Percentiles rank a stretch among this genome's conserved stretches.
phyloP scores from a whole-genome alignment of 2,113 vertebrate genomes.

The Fukomys damarensis region DNA sequence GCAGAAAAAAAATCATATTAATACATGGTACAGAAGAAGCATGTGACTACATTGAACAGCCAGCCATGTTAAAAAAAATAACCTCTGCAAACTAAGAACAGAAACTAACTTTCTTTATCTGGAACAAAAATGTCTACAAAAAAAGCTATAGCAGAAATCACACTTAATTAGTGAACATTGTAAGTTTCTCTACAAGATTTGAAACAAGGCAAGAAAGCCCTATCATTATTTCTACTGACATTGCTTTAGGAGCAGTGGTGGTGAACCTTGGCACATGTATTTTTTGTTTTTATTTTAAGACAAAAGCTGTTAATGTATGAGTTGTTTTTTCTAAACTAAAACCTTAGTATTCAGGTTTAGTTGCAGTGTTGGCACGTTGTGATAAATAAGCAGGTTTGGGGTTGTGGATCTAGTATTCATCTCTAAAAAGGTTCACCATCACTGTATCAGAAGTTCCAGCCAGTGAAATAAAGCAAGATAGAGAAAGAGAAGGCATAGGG shows the following conservation, averaged over 20 bases:
- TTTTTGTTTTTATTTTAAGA: neutral
- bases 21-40: neutral
- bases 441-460: neutral
- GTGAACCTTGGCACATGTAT: neutral
- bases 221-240: neutral
- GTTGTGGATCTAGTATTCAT: neutral
- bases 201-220: neutral
- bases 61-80: neutral
- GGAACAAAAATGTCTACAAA: neutral
- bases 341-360: neutral
- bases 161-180: neutral
- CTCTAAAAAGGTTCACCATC: neutral
- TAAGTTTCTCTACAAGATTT: neutral
- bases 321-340: neutral
- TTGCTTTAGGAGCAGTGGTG: neutral
- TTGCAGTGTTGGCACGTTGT: neutral
- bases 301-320: neutral
- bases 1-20: conserved; percentile 10
- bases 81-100: neutral
- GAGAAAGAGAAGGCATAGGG: neutral
- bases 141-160: neutral
- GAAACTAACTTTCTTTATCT: neutral
- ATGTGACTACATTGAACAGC: neutral
- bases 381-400: neutral
- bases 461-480: neutral